A percentile compares a stretch with the other conserved stretches of the same genome.
Evolutionary conservation across 2,113 vertebrate genomes (phyloP).

Genomic region (Lipotes vexillifer): DNA sequence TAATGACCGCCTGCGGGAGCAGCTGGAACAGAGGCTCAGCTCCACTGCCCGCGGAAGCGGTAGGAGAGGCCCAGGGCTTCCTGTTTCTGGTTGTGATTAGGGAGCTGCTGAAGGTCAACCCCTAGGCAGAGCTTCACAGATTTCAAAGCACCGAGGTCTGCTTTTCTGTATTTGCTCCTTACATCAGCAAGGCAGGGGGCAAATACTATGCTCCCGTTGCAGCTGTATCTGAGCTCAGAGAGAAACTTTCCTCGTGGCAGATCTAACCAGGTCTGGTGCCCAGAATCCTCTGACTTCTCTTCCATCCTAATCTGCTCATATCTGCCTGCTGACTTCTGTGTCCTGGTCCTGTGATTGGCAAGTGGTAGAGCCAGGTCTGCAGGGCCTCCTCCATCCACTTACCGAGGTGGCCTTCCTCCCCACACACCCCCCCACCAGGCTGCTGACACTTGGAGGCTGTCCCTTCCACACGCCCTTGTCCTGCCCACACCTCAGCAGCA

Average conservation of each 20-base stretch:
- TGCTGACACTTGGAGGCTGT: not conserved
- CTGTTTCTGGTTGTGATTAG: rapidly evolving
- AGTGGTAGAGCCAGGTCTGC: not conserved
- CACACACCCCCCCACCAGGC: too few relatives aligned
- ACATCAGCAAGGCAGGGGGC: not conserved
- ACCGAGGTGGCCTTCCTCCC: rapidly evolving
- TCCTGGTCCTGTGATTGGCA: not conserved
- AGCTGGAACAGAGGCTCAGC: slow-evolving; percentile 86
- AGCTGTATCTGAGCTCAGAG: not conserved
- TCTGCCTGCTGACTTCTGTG: not conserved
- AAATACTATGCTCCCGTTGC: not conserved
- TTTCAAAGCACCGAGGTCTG: too few relatives aligned
- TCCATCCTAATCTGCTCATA: not conserved
- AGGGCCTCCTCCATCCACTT: not conserved
- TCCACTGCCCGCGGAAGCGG: slow-evolving; percentile 73
- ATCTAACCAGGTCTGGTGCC: slow-evolving; percentile 76
- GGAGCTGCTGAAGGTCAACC: not conserved
- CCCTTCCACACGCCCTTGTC: not conserved
- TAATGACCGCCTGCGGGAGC: slow-evolving; percentile 88
- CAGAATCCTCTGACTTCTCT: slow-evolving; percentile 66
- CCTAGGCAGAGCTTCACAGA: not conserved
- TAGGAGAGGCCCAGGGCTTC: not conserved
- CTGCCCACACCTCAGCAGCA: not conserved
- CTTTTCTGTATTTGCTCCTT: not conserved
- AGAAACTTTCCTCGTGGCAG: slow-evolving; percentile 73